Evolutionary conservation across 1,140 invertebrate species (phyloP), one percentile per base, ranked within the genome.

Genomic region (Meteorus sp.): DNA sequence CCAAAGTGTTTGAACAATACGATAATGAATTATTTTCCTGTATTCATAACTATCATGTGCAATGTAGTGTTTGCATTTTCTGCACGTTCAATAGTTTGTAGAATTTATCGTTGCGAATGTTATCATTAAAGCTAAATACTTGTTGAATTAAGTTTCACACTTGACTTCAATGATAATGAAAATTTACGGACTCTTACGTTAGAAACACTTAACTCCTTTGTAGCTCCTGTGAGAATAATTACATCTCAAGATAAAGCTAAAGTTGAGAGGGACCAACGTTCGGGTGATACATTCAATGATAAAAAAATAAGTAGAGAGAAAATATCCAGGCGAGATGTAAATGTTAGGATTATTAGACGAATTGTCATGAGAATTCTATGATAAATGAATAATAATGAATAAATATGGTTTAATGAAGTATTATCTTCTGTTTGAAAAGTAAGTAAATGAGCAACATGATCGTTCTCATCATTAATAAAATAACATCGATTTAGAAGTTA

Each of bases 161-260:
- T 11, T 19, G 13, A 22, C 13, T 13, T 55, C 8, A 31, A 55
- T 19, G 29, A 3, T 20, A 11, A n/a, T 23, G 6, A 43, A 56
- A 59, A 55, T 61, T 59, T 37, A 23, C 22, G 20, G 29, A 50
- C 9, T 51, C 19, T 51, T 20, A 20, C 17, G 31, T 50, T 29
- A 41, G 20, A 41, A 19, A 44, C 51, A 53, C 51, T 41, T 17
- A 61, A 67, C n/a, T 62, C 67, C 62, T 72, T 73, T 60, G 55
- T 73, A 75, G 71, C 66, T 76, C 71, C 59, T 59, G 31, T 59
- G 22, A 29, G 35, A 53, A 41, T 71, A 76, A 43, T 25, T 52
- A 64, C 71, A 74, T 72, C 65, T 76, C 74, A 80, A 80, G 78
- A 80, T 80, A 80, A 80, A 80, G 78, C 78, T 80, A 80, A 80